phyloP scores from a whole-genome alignment of 37 sponge, comb jelly and placozoan species.

The Mnemiopsis leidyi region DNA sequence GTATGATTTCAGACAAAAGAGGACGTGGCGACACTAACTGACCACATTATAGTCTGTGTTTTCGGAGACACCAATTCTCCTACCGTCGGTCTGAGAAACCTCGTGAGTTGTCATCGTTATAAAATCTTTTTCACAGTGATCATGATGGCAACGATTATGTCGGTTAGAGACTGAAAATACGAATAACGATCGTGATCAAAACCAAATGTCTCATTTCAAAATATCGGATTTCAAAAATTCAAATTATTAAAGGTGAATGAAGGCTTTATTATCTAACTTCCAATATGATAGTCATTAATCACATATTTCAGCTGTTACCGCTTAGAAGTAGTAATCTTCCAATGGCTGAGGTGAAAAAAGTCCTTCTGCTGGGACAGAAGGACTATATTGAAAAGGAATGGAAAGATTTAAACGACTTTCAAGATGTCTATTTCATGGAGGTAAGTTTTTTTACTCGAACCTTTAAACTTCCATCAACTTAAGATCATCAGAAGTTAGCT shows the following conservation, averaged over 20 bases:
- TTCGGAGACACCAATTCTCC: slow-evolving; percentile 50
- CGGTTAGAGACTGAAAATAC: no score
- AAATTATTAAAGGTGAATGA: no score
- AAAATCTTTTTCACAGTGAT: no score
- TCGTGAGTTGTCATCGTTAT: background rate
- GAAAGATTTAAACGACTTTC: slow-evolving; percentile 56
- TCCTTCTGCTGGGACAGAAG: slow-evolving; percentile 28
- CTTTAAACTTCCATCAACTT: no score
- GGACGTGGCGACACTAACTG: slow-evolving; percentile 54
- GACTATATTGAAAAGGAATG: slow-evolving; percentile 57
- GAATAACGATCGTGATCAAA: no score
- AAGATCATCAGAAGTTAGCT: no score
- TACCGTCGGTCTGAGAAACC: slow-evolving; percentile 47
- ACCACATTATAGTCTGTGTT: slow-evolving; percentile 57
- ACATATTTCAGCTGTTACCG: slow-evolving; percentile 4
- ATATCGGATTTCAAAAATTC: no score
- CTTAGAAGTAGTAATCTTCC: slow-evolving; percentile 41
- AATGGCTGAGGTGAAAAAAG: slow-evolving; percentile 32
- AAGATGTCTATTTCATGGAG: slow-evolving; percentile 65
- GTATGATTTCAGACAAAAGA: slow-evolving; percentile 54
- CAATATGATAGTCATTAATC: no score
- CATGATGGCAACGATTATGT: no score
- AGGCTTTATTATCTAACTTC: no score
- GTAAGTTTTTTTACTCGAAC: background rate
- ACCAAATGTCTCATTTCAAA: no score